A percentile compares a stretch with the other conserved stretches of the same genome.
phyloP scores from a whole-genome alignment of 2,113 vertebrate genomes.

The Protobothrops mucrosquamatus region DNA sequence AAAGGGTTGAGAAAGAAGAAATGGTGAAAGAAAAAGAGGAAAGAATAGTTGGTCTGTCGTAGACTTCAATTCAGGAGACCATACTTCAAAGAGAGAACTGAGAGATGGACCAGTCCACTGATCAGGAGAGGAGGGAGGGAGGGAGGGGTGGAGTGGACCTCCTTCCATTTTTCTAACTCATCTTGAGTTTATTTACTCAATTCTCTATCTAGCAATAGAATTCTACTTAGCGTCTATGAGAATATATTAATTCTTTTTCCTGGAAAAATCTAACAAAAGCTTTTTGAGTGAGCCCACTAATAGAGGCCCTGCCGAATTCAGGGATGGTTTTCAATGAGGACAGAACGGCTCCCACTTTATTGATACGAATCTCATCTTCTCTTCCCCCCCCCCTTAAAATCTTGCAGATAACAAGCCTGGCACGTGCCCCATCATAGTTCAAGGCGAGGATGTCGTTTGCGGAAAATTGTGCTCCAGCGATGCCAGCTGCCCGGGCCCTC shows the following conservation, averaged over 20 bases:
- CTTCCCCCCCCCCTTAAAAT: neutral
- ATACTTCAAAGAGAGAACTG: neutral
- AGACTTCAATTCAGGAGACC: neutral
- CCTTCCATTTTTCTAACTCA: neutral
- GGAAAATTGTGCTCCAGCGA: neutral
- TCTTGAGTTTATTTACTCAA: neutral
- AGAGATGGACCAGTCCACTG: neutral
- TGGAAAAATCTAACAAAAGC: neutral
- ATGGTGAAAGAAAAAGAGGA: neutral
- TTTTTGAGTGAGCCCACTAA: neutral
- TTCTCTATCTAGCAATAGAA: neutral
- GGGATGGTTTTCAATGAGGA: neutral
- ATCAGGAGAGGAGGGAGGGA: neutral
- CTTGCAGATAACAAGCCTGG: neutral
- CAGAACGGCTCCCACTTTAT: neutral
- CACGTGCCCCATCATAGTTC: neutral
- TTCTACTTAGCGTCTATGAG: neutral
- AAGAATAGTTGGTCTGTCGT: fast-evolving
- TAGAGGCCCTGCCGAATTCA: neutral
- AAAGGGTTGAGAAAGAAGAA: too few relatives aligned
- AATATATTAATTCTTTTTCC: too few relatives aligned
- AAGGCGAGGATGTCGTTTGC: fast-evolving
- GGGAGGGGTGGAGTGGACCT: neutral
- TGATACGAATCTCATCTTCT: neutral
- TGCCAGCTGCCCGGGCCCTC: neutral